Percentiles rank a stretch among this genome's conserved stretches.
Conservation (phyloP, 2,797 vertebrate genomes). For the Chelmon rostratus region DNA sequence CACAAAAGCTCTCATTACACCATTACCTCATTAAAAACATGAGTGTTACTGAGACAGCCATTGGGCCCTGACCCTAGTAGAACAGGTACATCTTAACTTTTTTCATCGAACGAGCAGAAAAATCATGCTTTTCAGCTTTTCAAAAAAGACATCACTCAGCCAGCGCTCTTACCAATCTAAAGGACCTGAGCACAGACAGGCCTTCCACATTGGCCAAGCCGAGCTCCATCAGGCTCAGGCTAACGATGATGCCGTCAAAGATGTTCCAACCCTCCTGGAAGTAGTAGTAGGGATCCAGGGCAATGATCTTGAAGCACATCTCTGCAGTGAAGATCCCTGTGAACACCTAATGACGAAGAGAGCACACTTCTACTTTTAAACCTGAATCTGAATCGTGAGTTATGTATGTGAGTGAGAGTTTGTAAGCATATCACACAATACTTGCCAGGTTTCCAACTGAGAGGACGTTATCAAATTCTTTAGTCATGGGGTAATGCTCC, state of each 20-base stretch:
- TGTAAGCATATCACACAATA: conserved; percentile 3
- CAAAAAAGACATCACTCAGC: neutral
- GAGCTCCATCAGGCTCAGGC: conserved; percentile 97
- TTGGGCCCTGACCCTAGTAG: neutral
- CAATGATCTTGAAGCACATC: conserved; percentile 98
- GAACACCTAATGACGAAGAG: conserved; percentile 88
- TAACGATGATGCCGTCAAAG: conserved; percentile 96
- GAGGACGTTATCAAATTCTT: conserved; percentile 91
- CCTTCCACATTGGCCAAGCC: conserved; percentile 95
- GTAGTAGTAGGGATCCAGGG: conserved; percentile 97
- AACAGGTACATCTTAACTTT: conserved; percentile 10
- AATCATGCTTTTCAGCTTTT: neutral
- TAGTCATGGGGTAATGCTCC: conserved; percentile 98
- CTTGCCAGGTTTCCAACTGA: conserved; percentile 95
- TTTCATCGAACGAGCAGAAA: neutral
- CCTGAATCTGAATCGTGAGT: neutral
- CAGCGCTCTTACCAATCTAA: conserved; percentile 91
- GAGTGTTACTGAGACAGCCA: conserved; percentile 8
- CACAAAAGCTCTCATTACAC: conserved; percentile 40
- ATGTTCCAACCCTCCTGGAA: conserved; percentile 99
- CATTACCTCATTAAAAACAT: conserved; percentile 34
- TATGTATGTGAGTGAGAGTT: neutral
- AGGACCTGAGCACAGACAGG: conserved; percentile 96
- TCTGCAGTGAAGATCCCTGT: conserved; percentile 98
- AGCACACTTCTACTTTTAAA: neutral